A percentile compares a stretch with the other conserved stretches of the same genome.
These are phyloP conservation scores for Emys orbicularis DNA, from an alignment of 2,797 vertebrate species.

Conservation along the genomic window DNA sequence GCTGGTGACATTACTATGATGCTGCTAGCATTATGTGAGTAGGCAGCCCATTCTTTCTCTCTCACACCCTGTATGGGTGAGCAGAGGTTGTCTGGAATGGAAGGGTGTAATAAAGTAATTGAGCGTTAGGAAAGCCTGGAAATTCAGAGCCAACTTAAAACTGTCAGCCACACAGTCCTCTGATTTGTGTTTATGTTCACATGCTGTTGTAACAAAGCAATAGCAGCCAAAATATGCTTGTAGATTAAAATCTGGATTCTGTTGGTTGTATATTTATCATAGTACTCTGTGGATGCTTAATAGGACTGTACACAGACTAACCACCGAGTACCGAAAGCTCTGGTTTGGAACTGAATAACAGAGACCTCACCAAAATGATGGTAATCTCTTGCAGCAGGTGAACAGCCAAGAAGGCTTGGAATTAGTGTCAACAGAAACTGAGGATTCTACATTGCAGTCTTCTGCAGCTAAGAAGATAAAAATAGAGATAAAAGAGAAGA, in stretches of 20 bases:
- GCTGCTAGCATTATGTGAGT: too few species aligned
- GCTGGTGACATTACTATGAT: too few species aligned
- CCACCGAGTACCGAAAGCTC: fast-evolving
- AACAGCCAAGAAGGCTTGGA: constrained; percentile 69
- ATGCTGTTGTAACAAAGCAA: background rate
- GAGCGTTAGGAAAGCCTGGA: background rate
- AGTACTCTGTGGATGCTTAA: background rate
- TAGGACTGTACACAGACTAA: background rate
- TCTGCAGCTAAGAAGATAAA: constrained; percentile 88
- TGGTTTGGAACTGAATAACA: background rate
- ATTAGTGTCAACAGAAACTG: constrained; percentile 80
- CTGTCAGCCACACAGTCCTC: too few species aligned
- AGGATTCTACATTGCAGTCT: constrained; percentile 82
- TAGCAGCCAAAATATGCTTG: background rate
- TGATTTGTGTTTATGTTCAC: background rate
- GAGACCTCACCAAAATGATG: background rate
- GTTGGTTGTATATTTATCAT: background rate
- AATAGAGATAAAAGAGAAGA: constrained; percentile 93
- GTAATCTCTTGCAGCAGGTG: constrained; percentile 44
- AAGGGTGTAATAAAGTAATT: background rate
- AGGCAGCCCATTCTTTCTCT: background rate
- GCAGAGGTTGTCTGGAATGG: background rate
- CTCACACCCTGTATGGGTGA: background rate
- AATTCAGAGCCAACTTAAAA: background rate
- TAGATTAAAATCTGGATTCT: background rate